Evolutionary conservation across 2,113 vertebrate genomes (phyloP).

Genomic region (Odobenus rosmarus): DNA sequence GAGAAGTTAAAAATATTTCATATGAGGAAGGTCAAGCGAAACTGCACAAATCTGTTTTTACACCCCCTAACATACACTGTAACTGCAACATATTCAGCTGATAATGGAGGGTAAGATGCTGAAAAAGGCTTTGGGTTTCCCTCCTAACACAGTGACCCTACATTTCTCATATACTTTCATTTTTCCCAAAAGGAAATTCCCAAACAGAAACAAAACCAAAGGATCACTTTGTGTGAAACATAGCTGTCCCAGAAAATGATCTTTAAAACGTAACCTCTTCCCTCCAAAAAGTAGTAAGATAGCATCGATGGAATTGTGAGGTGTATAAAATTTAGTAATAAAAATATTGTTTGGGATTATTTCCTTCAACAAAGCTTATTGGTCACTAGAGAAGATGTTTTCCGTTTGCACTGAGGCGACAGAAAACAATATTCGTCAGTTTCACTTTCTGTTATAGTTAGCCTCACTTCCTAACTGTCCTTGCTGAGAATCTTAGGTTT

Average conservation of each 20-base stretch:
- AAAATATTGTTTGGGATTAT: conserved; percentile 2
- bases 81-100: neutral
- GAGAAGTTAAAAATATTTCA: conserved; percentile 54
- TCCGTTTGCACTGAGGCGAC: conserved; percentile 25
- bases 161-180: neutral
- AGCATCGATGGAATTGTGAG: neutral
- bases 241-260: conserved; percentile 34
- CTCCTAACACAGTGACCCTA: neutral
- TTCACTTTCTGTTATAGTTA: conserved; percentile 79
- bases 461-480: conserved; percentile 49
- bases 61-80: neutral
- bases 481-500: neutral
- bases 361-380: conserved; percentile 58
- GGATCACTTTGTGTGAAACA: neutral
- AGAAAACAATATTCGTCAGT: conserved; percentile 56
- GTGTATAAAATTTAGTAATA: conserved; percentile 1
- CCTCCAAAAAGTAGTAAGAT: conserved; percentile 3
- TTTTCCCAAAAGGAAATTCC: neutral
- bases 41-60: conserved; percentile 14
- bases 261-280: conserved; percentile 23
- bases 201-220: conserved; percentile 56
- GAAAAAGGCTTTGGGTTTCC: neutral
- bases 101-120: neutral
- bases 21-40: conserved; percentile 2
- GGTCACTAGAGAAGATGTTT: conserved; percentile 35